phyloP scores from a whole-genome alignment of 2,113 vertebrate species.

The Gopherus flavomarginatus region DNA sequence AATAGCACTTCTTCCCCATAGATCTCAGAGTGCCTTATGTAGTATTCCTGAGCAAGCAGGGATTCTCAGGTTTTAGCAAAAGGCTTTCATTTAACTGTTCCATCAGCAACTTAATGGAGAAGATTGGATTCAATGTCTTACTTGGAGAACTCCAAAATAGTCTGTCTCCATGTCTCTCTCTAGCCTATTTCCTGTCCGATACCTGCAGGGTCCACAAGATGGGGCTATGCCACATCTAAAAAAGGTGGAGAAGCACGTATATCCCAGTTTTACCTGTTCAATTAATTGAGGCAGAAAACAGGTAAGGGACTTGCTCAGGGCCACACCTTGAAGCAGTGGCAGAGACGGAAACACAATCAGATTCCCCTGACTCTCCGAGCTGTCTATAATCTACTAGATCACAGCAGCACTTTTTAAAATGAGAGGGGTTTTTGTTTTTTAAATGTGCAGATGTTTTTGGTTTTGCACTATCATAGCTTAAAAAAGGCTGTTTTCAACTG shows the following conservation, averaged over 20 bases:
- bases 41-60: not conserved
- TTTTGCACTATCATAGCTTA: not conserved
- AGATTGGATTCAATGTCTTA: not conserved
- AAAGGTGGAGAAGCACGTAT: not conserved
- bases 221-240: no score
- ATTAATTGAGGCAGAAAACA: constrained; percentile 13
- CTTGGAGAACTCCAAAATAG: not conserved
- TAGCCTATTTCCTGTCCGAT: not conserved
- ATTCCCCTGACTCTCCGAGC: rapidly evolving
- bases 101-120: not conserved
- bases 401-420: not conserved
- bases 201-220: not conserved
- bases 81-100: not conserved
- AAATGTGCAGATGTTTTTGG: not conserved
- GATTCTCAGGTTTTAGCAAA: rapidly evolving
- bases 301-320: not conserved
- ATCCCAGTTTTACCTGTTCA: not conserved
- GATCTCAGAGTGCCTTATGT: not conserved
- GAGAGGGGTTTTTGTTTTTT: not conserved
- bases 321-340: rapidly evolving
- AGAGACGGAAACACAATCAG: not conserved
- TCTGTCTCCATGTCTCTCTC: not conserved
- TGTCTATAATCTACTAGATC: not conserved
- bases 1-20: not conserved
- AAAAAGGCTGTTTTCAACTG: rapidly evolving